phyloP scores from a whole-genome alignment of 2,888 invertebrate species.

The Crocallis elinguaria region DNA sequence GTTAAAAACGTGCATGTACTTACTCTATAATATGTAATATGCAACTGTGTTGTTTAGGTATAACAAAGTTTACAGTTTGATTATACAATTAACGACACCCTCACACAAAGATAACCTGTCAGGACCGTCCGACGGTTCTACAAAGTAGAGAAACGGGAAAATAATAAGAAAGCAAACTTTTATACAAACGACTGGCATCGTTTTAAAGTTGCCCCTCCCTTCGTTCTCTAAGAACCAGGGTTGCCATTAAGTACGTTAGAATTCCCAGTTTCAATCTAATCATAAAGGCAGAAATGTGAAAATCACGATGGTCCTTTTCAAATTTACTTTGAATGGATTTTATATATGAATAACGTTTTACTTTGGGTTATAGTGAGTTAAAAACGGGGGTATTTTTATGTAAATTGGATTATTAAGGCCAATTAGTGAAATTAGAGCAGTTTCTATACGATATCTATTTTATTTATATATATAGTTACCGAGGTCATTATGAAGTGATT shows the following conservation, averaged over 20 bases:
- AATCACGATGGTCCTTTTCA: neutral
- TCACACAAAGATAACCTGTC: constrained; percentile 46
- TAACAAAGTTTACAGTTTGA: constrained; percentile 35
- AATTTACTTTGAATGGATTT: too few relatives aligned
- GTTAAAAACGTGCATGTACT: too few relatives aligned
- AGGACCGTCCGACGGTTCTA: constrained; percentile 46
- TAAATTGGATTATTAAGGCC: too few relatives aligned
- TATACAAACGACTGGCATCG: constrained; percentile 65
- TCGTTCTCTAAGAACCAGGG: constrained; percentile 12
- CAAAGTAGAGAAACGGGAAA: constrained; percentile 45
- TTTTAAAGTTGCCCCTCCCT: constrained; percentile 61
- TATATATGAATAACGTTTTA: too few relatives aligned
- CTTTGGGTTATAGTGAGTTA: too few relatives aligned
- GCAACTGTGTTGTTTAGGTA: too few relatives aligned
- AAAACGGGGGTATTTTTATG: too few relatives aligned
- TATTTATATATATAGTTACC: too few relatives aligned
- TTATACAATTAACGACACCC: constrained; percentile 9
- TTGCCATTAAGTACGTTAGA: constrained; percentile 1
- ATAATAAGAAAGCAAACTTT: constrained; percentile 61
- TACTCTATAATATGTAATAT: too few relatives aligned
- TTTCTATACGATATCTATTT: too few relatives aligned
- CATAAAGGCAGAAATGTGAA: neutral
- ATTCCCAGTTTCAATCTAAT: neutral
- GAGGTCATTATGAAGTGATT: too few relatives aligned
- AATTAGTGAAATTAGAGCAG: too few relatives aligned